Evolutionary conservation across 2,888 invertebrate species (phyloP), one percentile per base, ranked within the genome.

Genomic region (Eupithecia centaureata): DNA sequence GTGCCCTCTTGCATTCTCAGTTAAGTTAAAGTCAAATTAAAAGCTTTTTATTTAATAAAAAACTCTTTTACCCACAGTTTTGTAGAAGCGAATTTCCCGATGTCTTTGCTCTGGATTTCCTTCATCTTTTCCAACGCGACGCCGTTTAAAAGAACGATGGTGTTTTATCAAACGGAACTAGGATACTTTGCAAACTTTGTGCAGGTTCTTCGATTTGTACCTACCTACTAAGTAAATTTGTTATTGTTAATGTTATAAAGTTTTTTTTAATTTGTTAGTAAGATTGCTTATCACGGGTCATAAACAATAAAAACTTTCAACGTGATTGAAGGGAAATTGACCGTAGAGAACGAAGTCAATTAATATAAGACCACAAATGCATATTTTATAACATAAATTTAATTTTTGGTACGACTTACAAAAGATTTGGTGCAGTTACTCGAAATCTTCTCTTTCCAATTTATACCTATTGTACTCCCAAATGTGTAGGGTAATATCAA

Each of bases 141-240:
- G 80, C 81, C 83, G 82, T 84, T 84, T 80, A 65, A 69, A 59
- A 42, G 42, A 42, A 42, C 38, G 2, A 35, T 35, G 76, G 81
- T 77, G 70, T 79, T 86, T 81, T 85, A 83, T 86, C 86, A 86
- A 79, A 73, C 65, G 64, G 67, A 70, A 76, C 77, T 68, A 73
- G 76, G 74, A 76, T 81, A 77, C 77, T 77, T 81, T 74, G 70
- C 74, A 73, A 82, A 83, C 79, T 51, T 84, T 83, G 76, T 79
- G 76, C 77, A 78, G 18, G 18, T 42, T 77, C 80, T 77, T 63
- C 65, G 63, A 67, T 15, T 25, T 42, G 57, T 30, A 47, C 10
- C 8, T 30, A 47, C 10, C 8, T 10, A 42, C 7, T 7, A n/a
- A 12, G n/a, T 38, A 38, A 38, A 35, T 64, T n/a, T n/a, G n/a